Conservation (phyloP, 37 sponge, comb jelly and placozoan genomes). For the Spongilla lacustris region DNA sequence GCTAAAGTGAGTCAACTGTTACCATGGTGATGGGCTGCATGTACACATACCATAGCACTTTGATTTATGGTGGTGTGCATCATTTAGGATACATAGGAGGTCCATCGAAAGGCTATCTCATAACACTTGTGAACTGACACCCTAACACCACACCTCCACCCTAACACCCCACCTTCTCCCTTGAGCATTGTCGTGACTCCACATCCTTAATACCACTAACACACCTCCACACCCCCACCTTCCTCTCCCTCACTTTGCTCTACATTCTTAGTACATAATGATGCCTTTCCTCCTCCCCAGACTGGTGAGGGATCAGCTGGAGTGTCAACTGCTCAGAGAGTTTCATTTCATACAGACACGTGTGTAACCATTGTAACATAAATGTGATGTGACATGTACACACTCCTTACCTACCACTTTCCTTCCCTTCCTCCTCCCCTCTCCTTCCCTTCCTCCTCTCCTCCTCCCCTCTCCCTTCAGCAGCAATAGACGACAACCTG, state of each 20-base stretch:
- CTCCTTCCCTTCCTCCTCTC: not conserved
- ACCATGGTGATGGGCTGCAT: not conserved
- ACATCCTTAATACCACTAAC: too few species aligned
- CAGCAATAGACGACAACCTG: slow-evolving; percentile 30
- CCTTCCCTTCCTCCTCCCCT: not conserved
- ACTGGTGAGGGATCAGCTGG: slow-evolving; percentile 20
- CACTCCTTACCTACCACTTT: not conserved
- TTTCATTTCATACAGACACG: slow-evolving; percentile 14
- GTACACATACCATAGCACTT: not conserved
- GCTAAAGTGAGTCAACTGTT: slow-evolving; percentile 16
- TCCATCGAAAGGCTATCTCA: too few species aligned
- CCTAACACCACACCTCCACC: too few species aligned
- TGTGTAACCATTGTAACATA: not conserved
- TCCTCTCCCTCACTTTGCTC: too few species aligned
- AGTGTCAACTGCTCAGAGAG: slow-evolving; percentile 25
- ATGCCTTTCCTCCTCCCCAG: slow-evolving; percentile 11
- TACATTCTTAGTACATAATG: too few species aligned
- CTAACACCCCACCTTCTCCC: too few species aligned
- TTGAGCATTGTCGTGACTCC: too few species aligned
- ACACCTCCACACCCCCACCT: not conserved
- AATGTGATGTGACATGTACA: not conserved
- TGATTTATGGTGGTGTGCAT: not conserved
- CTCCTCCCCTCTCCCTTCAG: not conserved
- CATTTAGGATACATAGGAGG: not conserved
- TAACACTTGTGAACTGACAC: too few species aligned